A percentile compares a stretch with the other conserved stretches of the same genome.
Evolutionary conservation across 2,113 vertebrate species (phyloP).

Genomic region (Mirounga angustirostris): DNA sequence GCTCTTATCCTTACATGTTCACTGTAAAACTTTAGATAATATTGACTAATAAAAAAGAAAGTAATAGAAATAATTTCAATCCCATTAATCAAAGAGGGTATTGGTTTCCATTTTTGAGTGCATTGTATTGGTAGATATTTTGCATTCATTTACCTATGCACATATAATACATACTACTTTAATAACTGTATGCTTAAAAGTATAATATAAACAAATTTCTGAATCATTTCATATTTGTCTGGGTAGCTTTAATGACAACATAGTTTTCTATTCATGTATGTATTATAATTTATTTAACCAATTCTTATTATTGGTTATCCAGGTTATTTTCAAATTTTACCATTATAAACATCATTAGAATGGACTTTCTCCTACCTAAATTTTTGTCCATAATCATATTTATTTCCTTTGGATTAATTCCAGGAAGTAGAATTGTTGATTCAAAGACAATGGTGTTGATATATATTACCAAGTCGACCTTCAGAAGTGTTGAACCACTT

Average conservation of each 20-base stretch:
- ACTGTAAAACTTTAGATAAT: not conserved
- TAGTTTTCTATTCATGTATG: not conserved
- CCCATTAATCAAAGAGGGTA: not conserved
- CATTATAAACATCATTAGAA: not conserved
- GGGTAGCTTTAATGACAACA: not conserved
- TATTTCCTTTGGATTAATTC: constrained; percentile 54
- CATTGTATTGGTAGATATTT: constrained; percentile 51
- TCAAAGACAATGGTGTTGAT: constrained; percentile 34
- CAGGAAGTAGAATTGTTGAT: constrained; percentile 44
- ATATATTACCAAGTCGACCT: constrained; percentile 5
- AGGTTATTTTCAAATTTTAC: constrained; percentile 64
- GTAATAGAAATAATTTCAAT: constrained; percentile 19
- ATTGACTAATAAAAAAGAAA: not conserved
- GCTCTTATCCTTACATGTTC: not conserved
- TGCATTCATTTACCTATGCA: not conserved
- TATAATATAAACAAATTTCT: constrained; percentile 33
- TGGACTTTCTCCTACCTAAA: constrained; percentile 16
- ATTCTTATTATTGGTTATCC: not conserved
- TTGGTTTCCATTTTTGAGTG: not conserved
- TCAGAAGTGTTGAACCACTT: constrained; percentile 56
- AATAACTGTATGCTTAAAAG: not conserved
- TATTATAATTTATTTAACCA: constrained; percentile 18
- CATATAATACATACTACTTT: not conserved
- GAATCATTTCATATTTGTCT: not conserved
- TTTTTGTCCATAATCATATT: not conserved